Evolutionary conservation across 2,888 invertebrate genomes (phyloP).

Genomic region (Cataglyphis rosenhaueri): DNA sequence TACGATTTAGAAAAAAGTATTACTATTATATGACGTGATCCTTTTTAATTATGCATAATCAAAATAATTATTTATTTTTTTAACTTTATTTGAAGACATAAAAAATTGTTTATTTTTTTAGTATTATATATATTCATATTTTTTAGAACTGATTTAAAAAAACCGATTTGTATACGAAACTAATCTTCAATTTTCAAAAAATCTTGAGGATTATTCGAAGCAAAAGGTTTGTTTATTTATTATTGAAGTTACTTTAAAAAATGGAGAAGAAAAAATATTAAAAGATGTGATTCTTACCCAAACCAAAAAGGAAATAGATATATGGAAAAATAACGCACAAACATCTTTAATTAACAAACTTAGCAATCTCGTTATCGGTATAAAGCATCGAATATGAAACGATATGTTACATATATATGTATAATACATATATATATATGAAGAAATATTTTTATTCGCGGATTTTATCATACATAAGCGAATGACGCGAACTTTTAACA

Average conservation of each 20-base stretch:
- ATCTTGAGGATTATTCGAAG: not conserved
- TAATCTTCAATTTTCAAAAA: not conserved
- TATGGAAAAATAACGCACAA: not conserved
- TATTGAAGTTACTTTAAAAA: not conserved
- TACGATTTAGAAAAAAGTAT: not conserved
- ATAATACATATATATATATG: too few species aligned
- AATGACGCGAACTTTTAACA: not conserved
- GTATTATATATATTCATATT: not conserved
- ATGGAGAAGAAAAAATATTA: not conserved
- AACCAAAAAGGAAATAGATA: not conserved
- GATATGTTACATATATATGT: not conserved
- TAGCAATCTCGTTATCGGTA: not conserved
- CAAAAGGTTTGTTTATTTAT: not conserved
- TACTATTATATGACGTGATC: not conserved
- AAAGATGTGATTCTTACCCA: not conserved
- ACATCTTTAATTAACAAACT: slow-evolving; percentile 23
- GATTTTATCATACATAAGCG: not conserved
- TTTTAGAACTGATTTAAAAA: not conserved
- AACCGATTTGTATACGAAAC: not conserved
- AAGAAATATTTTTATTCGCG: not conserved
- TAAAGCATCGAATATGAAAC: not conserved
- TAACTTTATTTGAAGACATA: not conserved
- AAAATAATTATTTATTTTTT: not conserved
- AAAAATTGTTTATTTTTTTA: not conserved
- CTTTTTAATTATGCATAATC: not conserved